Evolutionary conservation across 2,113 vertebrate genomes (phyloP), one percentile per base, ranked within the genome.

Genomic region (Parotia lawesii): DNA sequence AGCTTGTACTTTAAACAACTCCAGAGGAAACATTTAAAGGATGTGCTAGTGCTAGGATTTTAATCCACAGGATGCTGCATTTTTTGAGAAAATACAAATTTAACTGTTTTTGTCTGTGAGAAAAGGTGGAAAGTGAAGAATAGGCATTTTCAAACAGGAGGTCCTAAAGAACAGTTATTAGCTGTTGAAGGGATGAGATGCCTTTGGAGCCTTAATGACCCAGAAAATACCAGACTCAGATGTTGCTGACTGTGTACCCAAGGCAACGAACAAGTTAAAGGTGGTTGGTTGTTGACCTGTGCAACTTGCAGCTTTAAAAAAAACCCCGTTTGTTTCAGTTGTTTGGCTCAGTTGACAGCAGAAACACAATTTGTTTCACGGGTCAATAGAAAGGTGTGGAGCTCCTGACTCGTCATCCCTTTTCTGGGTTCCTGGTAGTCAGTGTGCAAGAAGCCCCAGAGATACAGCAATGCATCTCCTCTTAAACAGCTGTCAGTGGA

Each of bases 391-490:
- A 74, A 29, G 21, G 3, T n/a, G 15, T 70, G 56, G 12, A 70
- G 6, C 21, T 87, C 24, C 56, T 57, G 72, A n/a, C 15, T 47
- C 0, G 0, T 70, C 40, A 40, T 58, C 17, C 12, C 20, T 37
- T 14, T 85, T 53, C 16, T 51, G 38, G 5, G 13, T 71, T 12
- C 2, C 56, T 45, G 25, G 23, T 45, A 31, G 12, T 62, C 28
- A 40, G 42, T 1, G 0, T 48, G 40, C 40, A 64, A 20, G 87
- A 66, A 70, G 17, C 35, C 50, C 42, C 84, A 33, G 42, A 66
- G 22, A 20, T 7, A 3, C 10, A 58, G 28, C 24, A 14, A 0
- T 2, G 3, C 7, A 19, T n/a, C 22, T 66, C 11, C 18, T 92
- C 35, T 35, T 47, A 24, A 50, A 8, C 67, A 69, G 21, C 42